Evolutionary conservation across 2,113 vertebrate species (phyloP), one percentile per base, ranked within the genome.

Genomic region (Chaetops frenatus): DNA sequence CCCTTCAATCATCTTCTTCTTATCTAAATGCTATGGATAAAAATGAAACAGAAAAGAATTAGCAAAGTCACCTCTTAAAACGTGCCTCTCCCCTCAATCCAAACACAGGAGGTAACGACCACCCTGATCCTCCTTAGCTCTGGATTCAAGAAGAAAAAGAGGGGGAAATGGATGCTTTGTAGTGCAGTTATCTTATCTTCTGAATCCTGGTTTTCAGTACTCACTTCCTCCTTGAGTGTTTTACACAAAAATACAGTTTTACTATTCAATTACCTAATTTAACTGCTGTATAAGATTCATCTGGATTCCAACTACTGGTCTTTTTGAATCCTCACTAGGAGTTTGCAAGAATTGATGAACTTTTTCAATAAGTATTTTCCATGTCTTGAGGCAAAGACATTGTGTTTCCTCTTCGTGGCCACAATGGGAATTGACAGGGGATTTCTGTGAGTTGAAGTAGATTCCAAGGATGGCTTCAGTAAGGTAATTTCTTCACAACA

Each of bases 341-440:
- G 54, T 70, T 64, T 83, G 60, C 33, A 86, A 86, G 78, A 81
- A 31, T 44, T 83, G 42, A n/a, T 78, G 86, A 92, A 84, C 60
- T 84, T 93, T 88, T 80, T 88, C 93, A 86, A 31, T 0, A 18
- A 69, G 36, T 20, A 90, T 96, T 96, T 95, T 94, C 72, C 67
- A 72, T 96, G 83, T 93, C 92, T 97, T 74, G 48, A 90, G 88
- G 90, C 85, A 92, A 92, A 88, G 70, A 84, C 76, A 88, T 90
- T 81, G 77, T 87, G 69, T 86, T 95, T 96, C 71, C 60, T 90
- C n/a, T 86, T 93, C 57, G 47, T 65, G 38, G 67, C n/a, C 76
- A 86, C 64, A 93, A 50, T 90, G 72, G 72, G 88, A 86, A 92
- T 74, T 88, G 72, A 65, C 69, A 86, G 22, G 36, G 79, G 72